Conservation (phyloP, 2,113 vertebrate genomes). For the Hippocampus barbouri region DNA sequence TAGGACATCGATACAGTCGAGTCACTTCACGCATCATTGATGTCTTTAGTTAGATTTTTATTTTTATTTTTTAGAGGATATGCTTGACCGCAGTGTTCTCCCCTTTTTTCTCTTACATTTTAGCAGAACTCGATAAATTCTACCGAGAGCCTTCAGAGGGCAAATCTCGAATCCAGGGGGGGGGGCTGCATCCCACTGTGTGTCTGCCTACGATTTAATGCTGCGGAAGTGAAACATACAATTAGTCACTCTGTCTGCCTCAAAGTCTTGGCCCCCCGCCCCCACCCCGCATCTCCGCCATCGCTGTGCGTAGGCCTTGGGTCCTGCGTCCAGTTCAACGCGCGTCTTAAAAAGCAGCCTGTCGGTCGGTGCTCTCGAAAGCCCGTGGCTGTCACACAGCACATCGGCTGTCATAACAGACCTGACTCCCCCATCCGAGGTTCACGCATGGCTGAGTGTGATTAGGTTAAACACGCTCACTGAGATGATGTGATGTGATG, state of each 20-base stretch:
- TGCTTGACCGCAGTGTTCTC: too few relatives aligned
- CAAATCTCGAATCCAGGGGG: constrained; percentile 10
- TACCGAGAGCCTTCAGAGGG: constrained; percentile 9
- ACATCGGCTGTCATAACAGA: constrained; percentile 65
- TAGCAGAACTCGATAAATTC: background rate
- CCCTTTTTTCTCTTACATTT: background rate
- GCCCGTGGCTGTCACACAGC: constrained; percentile 53
- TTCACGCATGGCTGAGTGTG: constrained; percentile 66
- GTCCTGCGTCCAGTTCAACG: constrained; percentile 15
- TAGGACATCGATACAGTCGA: too few relatives aligned
- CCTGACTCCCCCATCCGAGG: constrained; percentile 58
- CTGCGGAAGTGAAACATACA: constrained; percentile 28
- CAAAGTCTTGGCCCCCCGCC: constrained; percentile 10
- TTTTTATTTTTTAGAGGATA: too few relatives aligned
- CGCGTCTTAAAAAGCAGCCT: constrained; percentile 38
- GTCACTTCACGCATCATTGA: too few relatives aligned
- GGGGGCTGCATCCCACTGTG: background rate
- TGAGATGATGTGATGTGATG: constrained; percentile 60
- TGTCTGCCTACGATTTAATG: constrained; percentile 29
- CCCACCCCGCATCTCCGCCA: constrained; percentile 10
- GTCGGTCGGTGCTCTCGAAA: constrained; percentile 49
- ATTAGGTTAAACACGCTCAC: constrained; percentile 63
- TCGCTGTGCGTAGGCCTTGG: constrained; percentile 24
- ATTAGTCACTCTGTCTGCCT: constrained; percentile 30
- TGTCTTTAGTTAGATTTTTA: too few relatives aligned